Evolutionary conservation across 1,140 invertebrate genomes (phyloP), one percentile per base, ranked within the genome.

Genomic region (Lordiphosa clarofinis): DNA sequence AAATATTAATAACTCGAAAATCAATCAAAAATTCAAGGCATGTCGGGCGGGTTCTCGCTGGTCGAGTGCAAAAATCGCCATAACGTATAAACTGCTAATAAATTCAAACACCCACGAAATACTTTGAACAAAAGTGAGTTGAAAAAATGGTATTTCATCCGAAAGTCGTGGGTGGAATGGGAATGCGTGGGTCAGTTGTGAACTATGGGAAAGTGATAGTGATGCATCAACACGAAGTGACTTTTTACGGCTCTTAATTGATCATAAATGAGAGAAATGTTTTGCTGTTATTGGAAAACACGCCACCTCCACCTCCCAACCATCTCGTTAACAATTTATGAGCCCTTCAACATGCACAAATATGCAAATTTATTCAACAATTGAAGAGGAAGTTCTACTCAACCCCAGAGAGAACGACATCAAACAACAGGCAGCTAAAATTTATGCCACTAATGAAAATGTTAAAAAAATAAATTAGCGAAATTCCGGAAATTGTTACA

Each of bases 401-500:
- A 58, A 57, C 60, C 63, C 59, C 38, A 55, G 38, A 56, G 50
- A 46, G 28, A 31, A 31, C 28, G 7, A 31, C 28, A 31, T 31
- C 28, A 31, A 31, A 68, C 39, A 28, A 47, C 36, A 39, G 13
- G 15, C 48, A 54, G 24, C 66, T 64, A 61, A 59, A 84, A 84
- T 84, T 84, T 82, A 78, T 84, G 60, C 48, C 55, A 60, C 78
- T 73, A 84, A 82, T 84, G 65, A 78, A 82, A 84, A 78, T 73
- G 68, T 82, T 44, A 57, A 63, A 76, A 72, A 79, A 75, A 81
- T 86, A 86, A 86, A 86, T 86, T 73, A 86, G 82, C 81, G 71
- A 86, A 86, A 62, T 69, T 75, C 81, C 81, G 81, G 81, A 86
- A 86, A 86, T 86, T 81, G 81, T 86, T 73, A 73, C 75, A 86